Evolutionary conservation across 1,140 invertebrate genomes (phyloP).

Genomic region (Grapholita molesta): DNA sequence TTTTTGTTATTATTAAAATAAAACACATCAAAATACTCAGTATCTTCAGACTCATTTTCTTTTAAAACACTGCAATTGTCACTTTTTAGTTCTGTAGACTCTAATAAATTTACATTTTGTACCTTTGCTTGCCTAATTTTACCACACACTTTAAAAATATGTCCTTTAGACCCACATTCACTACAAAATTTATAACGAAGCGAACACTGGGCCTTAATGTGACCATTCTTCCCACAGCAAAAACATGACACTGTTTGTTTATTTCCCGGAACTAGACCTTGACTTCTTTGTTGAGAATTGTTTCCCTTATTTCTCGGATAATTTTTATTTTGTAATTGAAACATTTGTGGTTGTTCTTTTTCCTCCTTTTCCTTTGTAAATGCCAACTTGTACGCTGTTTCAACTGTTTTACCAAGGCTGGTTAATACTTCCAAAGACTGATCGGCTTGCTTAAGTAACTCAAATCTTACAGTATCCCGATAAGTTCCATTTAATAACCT

Average conservation of each 20-base stretch:
- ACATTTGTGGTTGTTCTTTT: constrained; percentile 11
- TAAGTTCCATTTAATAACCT: constrained; percentile 22
- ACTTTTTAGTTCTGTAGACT: not conserved
- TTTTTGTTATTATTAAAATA: constrained; percentile 13
- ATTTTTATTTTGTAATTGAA: constrained; percentile 8
- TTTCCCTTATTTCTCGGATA: not conserved
- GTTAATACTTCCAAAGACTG: constrained; percentile 14
- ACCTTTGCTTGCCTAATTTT: constrained; percentile 13
- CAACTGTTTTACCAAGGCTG: constrained; percentile 9
- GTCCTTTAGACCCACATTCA: constrained; percentile 18
- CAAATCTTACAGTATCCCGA: constrained; percentile 21
- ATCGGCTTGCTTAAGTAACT: constrained; percentile 21
- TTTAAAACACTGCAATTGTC: not conserved
- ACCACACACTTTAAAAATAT: constrained; percentile 17
- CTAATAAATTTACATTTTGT: not conserved
- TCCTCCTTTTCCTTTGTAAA: not conserved
- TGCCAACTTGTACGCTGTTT: constrained; percentile 17
- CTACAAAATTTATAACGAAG: constrained; percentile 19
- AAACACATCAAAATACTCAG: constrained; percentile 16
- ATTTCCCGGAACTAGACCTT: not conserved
- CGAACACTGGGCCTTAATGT: constrained; percentile 9
- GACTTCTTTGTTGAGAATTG: not conserved
- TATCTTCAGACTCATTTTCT: not conserved
- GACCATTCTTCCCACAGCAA: constrained; percentile 18
- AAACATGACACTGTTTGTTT: constrained; percentile 8